Evolutionary conservation across 2,888 invertebrate genomes (phyloP).

Genomic region (Tinea pellionella): DNA sequence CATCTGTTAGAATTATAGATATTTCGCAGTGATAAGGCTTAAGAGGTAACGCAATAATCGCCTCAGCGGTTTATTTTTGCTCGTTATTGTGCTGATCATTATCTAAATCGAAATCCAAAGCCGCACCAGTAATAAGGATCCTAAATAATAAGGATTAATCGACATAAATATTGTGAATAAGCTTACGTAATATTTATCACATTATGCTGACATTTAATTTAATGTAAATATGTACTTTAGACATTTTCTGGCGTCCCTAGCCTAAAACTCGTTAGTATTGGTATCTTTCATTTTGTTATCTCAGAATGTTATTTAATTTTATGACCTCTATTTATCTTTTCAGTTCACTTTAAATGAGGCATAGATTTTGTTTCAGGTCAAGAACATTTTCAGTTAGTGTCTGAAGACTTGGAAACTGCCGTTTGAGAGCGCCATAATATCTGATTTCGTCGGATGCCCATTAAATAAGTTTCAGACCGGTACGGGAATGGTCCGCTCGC

Average conservation of each 20-base stretch:
- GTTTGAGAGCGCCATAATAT: conserved; percentile 33
- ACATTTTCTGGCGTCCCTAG: neutral
- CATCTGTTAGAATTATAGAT: neutral
- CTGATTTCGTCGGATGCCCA: neutral
- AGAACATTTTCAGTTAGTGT: conserved; percentile 65
- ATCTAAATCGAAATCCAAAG: conserved; percentile 11
- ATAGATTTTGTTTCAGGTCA: conserved; percentile 40
- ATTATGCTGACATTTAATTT: neutral
- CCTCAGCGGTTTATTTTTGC: neutral
- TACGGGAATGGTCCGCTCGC: neutral
- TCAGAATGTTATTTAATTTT: no score
- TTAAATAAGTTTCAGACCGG: neutral
- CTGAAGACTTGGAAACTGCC: conserved; percentile 62
- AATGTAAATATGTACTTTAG: neutral
- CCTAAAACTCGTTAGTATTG: neutral
- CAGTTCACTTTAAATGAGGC: neutral
- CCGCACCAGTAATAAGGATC: neutral
- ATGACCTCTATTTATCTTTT: neutral
- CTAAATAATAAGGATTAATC: conserved; percentile 5
- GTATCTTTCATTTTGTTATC: neutral
- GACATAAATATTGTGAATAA: neutral
- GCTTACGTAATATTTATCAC: neutral
- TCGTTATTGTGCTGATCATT: conserved; percentile 10
- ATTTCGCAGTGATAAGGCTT: neutral
- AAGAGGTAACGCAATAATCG: conserved; percentile 1